phyloP scores from a whole-genome alignment of 2,797 vertebrate genomes.

The Sebastes trivittatus region DNA sequence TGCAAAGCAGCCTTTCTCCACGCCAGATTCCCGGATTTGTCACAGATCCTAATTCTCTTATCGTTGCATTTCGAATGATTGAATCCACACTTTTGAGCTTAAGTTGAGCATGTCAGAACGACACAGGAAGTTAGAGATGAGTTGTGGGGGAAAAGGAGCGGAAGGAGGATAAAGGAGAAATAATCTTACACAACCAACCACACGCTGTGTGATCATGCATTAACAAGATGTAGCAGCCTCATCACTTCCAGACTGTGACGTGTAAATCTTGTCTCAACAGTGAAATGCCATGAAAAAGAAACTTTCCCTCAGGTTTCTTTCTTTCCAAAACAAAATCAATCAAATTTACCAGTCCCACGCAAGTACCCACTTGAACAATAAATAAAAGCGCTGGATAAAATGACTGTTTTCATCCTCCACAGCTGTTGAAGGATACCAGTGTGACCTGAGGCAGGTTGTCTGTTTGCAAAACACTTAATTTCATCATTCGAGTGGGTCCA shows the following conservation, averaged over 20 bases:
- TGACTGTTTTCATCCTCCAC: neutral
- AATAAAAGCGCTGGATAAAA: neutral
- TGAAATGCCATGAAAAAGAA: neutral
- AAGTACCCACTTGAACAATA: neutral
- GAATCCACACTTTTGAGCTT: constrained; percentile 6
- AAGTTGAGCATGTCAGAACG: neutral
- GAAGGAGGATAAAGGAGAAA: neutral
- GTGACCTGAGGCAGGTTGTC: neutral
- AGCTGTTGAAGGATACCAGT: neutral
- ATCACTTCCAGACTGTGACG: neutral
- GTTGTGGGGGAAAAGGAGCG: neutral
- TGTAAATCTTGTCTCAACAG: neutral
- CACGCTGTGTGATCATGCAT: neutral
- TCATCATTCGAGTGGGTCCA: neutral
- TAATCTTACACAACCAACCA: neutral
- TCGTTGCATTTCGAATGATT: constrained; percentile 12
- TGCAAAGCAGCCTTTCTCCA: constrained; percentile 4
- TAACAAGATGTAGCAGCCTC: neutral
- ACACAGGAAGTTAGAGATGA: neutral
- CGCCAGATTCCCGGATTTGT: constrained; percentile 23
- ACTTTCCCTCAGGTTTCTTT: neutral
- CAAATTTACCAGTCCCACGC: neutral
- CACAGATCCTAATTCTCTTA: constrained; percentile 1
- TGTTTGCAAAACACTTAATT: neutral
- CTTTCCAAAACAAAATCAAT: constrained; percentile 3